Base-by-base conservation (phyloP, 2,888 invertebrate species). In the Coleophora deauratella region DNA sequence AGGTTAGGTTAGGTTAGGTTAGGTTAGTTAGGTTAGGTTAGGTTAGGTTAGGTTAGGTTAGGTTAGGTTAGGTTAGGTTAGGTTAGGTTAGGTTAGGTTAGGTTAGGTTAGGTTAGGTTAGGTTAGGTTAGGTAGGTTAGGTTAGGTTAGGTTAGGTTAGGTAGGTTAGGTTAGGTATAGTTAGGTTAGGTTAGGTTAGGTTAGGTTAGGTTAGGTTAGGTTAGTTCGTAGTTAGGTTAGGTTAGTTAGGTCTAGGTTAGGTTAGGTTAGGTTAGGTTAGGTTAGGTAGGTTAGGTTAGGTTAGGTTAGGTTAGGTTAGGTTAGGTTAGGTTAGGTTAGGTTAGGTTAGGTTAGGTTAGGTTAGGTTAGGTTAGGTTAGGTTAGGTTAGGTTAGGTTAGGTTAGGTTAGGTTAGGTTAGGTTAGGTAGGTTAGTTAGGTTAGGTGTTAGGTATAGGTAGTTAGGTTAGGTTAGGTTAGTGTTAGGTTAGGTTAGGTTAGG, bases 401-500 rank as follows among this genome's bases (percentile, higher is more conserved):
- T 39, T 43, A 30, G 39, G 41, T 42, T 42, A 42, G 42, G 42
- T 42, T 42, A 42, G 42, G 38, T 42, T 41, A 37, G 41, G 41
- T 41, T 41, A 32, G 35, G 42, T 42, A 38, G 42, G 42, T 42
- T 42, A 38, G 42, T 37, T 41, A 37, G 37, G 41, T 37, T 41
- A 37, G 38, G 42, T 38, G 47, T 47, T 50, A 47, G 46, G 50
- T 47, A 45, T 50, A 46, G 50, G 47, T 50, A 47, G 50, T 50
- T 50, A 50, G 50, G 50, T 50, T 50, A 50, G 50, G 50, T 45
- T 47, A 46, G 50, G 49, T 51, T 48, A 49, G 54, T 51, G 52
- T 52, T 51, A 52, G 55, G 52, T 51, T 47, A 47, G 31, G 31
- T 31, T 31, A 31, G 31, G 31, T 31, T 43, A 46, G 43, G 43